Evolutionary conservation across 2,113 vertebrate genomes (phyloP), one percentile per base, ranked within the genome.

Genomic region (Sorex fumeus): DNA sequence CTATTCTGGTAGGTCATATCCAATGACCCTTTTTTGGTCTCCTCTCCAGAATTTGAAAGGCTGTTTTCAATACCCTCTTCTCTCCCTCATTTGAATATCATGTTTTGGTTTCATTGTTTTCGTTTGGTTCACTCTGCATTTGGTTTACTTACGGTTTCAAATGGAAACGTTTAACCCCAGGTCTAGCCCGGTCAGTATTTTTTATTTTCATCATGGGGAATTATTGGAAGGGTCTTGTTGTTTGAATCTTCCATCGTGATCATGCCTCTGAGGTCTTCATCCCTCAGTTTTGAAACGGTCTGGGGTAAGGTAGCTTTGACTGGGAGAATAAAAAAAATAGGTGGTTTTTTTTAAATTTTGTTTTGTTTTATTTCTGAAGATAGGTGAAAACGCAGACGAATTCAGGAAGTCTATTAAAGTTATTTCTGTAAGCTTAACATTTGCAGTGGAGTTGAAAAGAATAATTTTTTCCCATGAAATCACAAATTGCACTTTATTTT

Each of bases 61-160:
- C 36, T 81, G 50, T 84, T 93, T 77, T 84, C n/a, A 77, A 0
- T 36, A 81, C 7, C 66, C 27, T 10, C 47, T 30, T 21, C 5
- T 88, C 60, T 13, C n/a, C 15, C 53, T 81, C 89, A 53, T 77
- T 93, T 89, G 78, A 82, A 34, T 85, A 57, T 15, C 40, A 11
- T 82, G 32, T 82, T 91, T 82, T 81, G 69, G 60, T 84, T 90
- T 92, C 45, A 34, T 78, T 40, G 76, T 93, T 94, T 93, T 69
- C 57, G 47, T 85, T 70, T 69, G 5, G 45, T 62, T 85, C 50
- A 30, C 50, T 71, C 34, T 79, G 36, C 8, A 50, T 85, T 86
- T n/a, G 64, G 47, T 23, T 88, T 90, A 21, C n/a, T 57, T 85
- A 69, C 2, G 2, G 2, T 91, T 88, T 87, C 76, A 60, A 50